phyloP scores from a whole-genome alignment of 2,888 invertebrate species.

The Endotricha flammealis region DNA sequence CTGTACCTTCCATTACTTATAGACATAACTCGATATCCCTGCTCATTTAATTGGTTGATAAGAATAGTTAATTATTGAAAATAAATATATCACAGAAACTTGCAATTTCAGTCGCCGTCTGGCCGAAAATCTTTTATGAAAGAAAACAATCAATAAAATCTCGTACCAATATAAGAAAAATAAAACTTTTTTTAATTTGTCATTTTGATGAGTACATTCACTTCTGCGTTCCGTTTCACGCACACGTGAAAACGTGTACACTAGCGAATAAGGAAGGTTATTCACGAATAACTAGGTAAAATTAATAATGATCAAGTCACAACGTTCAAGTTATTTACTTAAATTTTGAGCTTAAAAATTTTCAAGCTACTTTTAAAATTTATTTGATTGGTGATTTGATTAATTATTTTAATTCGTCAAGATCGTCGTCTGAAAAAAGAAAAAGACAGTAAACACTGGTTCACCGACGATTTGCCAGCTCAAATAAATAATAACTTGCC shows the following conservation, averaged over 20 bases:
- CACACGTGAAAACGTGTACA: conserved; percentile 14
- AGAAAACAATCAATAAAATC: conserved; percentile 80
- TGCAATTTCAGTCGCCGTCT: conserved; percentile 79
- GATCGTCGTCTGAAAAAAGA: too few species aligned
- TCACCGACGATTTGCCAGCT: too few species aligned
- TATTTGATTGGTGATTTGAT: too few species aligned
- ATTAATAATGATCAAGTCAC: too few species aligned
- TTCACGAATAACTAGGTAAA: too few species aligned
- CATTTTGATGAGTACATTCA: conserved; percentile 77
- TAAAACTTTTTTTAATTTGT: conserved; percentile 79
- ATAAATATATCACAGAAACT: conserved; percentile 79
- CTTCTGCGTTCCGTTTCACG: conserved; percentile 69
- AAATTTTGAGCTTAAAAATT: too few species aligned
- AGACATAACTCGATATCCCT: conserved; percentile 79
- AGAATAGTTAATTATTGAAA: conserved; percentile 76
- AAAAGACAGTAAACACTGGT: too few species aligned
- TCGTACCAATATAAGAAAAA: conserved; percentile 79
- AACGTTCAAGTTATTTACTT: too few species aligned
- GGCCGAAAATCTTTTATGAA: conserved; percentile 76
- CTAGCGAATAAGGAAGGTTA: too few species aligned
- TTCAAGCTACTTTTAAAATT: too few species aligned
- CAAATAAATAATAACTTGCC: too few species aligned
- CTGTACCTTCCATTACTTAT: conserved; percentile 80
- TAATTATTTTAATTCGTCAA: too few species aligned
- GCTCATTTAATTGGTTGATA: conserved; percentile 78